phyloP scores from a whole-genome alignment of 2,888 invertebrate species.

The Gibbula magus region DNA sequence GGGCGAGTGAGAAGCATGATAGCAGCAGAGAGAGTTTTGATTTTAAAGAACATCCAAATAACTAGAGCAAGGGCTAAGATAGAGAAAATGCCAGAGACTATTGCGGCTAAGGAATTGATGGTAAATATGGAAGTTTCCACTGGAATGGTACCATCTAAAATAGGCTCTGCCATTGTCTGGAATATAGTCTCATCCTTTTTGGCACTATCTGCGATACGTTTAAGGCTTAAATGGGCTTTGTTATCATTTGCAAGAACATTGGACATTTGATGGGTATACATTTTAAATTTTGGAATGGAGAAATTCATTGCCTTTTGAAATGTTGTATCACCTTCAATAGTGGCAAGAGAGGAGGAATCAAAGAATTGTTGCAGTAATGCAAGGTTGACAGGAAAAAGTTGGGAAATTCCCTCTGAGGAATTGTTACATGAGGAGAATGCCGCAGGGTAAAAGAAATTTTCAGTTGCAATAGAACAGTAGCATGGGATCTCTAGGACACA shows the following conservation, averaged over 20 bases:
- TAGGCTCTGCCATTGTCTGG: not conserved
- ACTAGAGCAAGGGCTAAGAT: too few species aligned
- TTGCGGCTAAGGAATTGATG: too few species aligned
- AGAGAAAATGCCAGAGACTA: too few species aligned
- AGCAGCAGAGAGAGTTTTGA: too few species aligned
- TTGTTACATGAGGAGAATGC: not conserved
- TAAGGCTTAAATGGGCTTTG: not conserved
- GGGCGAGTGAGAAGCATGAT: too few species aligned
- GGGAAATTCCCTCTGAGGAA: not conserved
- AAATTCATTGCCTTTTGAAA: not conserved
- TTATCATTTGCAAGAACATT: not conserved
- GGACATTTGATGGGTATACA: not conserved
- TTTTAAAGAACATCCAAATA: too few species aligned
- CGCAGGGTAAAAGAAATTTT: not conserved
- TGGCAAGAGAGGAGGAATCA: not conserved
- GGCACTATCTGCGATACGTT: not conserved
- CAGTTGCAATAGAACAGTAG: not conserved
- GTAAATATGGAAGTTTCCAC: too few species aligned
- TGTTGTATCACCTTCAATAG: not conserved
- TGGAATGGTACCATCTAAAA: not conserved
- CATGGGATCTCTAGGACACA: not conserved
- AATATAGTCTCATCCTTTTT: not conserved
- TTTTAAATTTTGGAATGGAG: not conserved
- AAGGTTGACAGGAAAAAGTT: not conserved
- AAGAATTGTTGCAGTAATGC: not conserved